Percentiles rank a stretch among this genome's conserved stretches.
These are phyloP conservation scores for Cecidostiba fungosa DNA, from an alignment of 2,888 invertebrate genomes.

Conservation along the genomic window DNA sequence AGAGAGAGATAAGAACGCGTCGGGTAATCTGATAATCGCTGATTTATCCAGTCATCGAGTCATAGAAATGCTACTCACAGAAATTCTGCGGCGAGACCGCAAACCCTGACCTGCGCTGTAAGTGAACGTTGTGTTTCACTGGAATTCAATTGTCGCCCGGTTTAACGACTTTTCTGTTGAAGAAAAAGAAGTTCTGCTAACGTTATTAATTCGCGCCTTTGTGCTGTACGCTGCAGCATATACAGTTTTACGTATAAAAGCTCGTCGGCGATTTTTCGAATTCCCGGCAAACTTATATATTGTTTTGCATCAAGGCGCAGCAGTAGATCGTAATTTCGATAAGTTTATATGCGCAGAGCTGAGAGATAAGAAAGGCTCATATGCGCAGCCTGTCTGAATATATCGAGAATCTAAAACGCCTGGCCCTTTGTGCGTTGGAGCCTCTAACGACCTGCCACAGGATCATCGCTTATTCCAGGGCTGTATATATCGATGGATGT, in stretches of 20 bases:
- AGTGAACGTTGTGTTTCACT: not conserved
- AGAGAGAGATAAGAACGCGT: not conserved
- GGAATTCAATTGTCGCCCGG: constrained; percentile 1
- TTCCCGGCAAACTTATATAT: not conserved
- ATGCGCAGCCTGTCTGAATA: not conserved
- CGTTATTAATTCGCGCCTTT: not conserved
- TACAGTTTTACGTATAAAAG: not conserved
- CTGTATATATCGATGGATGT: not conserved
- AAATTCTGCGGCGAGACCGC: not conserved
- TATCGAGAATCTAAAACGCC: not conserved
- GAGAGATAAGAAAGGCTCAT: not conserved
- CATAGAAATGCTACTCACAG: not conserved
- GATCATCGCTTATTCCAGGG: constrained; percentile 18
- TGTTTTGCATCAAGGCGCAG: not conserved
- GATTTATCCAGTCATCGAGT: constrained; percentile 21
- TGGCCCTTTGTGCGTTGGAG: constrained; percentile 5
- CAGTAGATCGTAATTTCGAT: constrained; percentile 8
- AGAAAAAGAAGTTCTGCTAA: not conserved
- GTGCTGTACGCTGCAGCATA: not conserved
- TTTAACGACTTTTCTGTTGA: not conserved
- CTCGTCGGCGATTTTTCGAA: not conserved
- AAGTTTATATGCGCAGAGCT: not conserved
- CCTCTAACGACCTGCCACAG: not conserved
- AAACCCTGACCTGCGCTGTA: not conserved
- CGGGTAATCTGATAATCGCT: constrained; percentile 19